Percentiles rank a stretch among this genome's conserved stretches.
Conservation (phyloP, 2,113 vertebrate species). For the Cervus canadensis region DNA sequence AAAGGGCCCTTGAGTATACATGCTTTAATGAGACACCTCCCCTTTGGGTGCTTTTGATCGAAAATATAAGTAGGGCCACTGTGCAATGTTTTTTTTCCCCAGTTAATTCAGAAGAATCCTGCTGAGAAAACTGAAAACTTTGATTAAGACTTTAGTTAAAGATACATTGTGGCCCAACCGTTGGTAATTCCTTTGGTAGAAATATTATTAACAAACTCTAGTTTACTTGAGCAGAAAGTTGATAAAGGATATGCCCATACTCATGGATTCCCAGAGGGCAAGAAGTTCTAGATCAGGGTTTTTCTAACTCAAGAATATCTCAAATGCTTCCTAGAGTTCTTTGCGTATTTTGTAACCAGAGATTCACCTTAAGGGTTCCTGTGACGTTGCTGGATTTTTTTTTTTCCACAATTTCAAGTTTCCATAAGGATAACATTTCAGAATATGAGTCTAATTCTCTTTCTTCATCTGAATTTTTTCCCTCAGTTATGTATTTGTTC, state of each 20-base stretch:
- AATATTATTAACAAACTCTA: slow-evolving; percentile 8
- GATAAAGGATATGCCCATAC: not conserved
- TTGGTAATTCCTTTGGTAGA: not conserved
- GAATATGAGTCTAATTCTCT: slow-evolving; percentile 7
- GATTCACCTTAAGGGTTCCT: not conserved
- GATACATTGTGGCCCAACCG: not conserved
- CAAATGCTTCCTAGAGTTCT: not conserved
- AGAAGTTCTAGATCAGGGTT: not conserved
- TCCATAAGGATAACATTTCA: slow-evolving; percentile 26
- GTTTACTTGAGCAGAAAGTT: slow-evolving; percentile 34
- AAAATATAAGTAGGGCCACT: not conserved
- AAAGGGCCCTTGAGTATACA: not conserved
- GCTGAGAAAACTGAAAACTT: not conserved
- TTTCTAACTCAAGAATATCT: not conserved
- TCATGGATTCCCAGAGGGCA: not conserved
- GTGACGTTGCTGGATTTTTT: not conserved
- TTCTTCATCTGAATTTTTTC: slow-evolving; percentile 17
- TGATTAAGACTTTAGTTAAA: slow-evolving; percentile 55
- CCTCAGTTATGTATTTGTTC: not conserved
- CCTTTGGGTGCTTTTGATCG: slow-evolving; percentile 4
- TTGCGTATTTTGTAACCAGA: not conserved
- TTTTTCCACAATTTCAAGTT: slow-evolving; percentile 29
- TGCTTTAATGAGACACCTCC: slow-evolving; percentile 8
- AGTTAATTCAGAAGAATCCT: slow-evolving; percentile 34
- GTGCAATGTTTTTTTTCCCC: not conserved